These are phyloP conservation scores for Syngnathus floridae DNA, from an alignment of 2,113 vertebrate species.

Conservation along the genomic window DNA sequence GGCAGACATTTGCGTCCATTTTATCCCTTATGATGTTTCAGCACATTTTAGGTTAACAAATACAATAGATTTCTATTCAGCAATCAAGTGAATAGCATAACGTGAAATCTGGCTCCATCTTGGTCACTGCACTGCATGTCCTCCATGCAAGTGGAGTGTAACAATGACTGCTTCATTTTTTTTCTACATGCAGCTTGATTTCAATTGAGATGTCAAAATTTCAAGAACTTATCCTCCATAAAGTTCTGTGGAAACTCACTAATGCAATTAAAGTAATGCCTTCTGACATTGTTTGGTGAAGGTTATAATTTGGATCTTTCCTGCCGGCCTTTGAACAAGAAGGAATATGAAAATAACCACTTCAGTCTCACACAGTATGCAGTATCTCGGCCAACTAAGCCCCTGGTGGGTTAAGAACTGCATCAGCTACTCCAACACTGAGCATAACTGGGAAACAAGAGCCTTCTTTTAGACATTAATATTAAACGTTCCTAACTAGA, in stretches of 20 bases:
- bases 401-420: slow-evolving; percentile 50
- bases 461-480: slow-evolving; percentile 53
- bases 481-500: slow-evolving; percentile 62
- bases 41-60: background rate
- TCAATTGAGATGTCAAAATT: background rate
- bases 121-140: background rate
- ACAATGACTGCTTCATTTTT: background rate
- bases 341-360: slow-evolving; percentile 31
- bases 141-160: background rate
- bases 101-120: background rate
- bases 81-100: background rate
- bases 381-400: slow-evolving; percentile 46
- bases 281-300: background rate
- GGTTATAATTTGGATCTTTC: background rate
- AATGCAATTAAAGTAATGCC: background rate
- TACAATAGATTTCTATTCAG: background rate
- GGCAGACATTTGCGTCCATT: background rate
- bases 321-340: slow-evolving; percentile 12
- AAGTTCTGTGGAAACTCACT: background rate
- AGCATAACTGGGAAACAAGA: slow-evolving; percentile 53
- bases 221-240: background rate
- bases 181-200: background rate
- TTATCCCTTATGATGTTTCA: background rate
- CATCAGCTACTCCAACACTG: slow-evolving; percentile 55
- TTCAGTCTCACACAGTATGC: slow-evolving; percentile 34